These are phyloP conservation scores for Mirza zaza DNA, from an alignment of 2,113 vertebrate genomes.

Conservation along the genomic window DNA sequence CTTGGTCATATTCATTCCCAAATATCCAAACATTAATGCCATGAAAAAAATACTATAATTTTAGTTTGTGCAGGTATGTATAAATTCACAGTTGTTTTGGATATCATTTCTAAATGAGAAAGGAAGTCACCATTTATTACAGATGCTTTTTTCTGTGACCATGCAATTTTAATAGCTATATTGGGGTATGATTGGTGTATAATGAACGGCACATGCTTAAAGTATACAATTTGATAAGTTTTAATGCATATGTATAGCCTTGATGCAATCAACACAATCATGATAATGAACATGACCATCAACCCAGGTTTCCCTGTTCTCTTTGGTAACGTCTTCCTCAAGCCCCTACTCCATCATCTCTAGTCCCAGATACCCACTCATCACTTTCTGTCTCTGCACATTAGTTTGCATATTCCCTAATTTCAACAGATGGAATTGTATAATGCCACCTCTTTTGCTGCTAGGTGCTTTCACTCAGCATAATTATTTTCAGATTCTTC, in stretches of 20 bases:
- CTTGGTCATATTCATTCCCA: neutral
- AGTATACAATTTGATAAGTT: neutral
- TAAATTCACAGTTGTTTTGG: neutral
- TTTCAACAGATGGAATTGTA: neutral
- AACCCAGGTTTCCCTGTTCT: neutral
- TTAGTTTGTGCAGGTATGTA: neutral
- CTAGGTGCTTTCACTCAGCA: neutral
- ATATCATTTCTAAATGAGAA: neutral
- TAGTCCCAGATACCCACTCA: neutral
- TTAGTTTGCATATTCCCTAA: neutral
- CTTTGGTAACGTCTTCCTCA: neutral
- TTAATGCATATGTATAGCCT: no score
- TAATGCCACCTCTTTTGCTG: neutral
- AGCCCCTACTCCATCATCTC: rapidly evolving
- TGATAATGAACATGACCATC: neutral
- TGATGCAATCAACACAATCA: neutral
- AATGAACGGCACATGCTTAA: neutral
- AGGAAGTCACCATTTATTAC: neutral
- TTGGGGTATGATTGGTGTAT: no score
- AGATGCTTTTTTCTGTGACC: neutral
- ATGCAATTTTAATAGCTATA: neutral
- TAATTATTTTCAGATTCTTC: neutral
- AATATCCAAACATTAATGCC: neutral
- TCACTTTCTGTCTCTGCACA: neutral
- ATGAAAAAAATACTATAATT: neutral